Base-by-base conservation (phyloP, 2,888 invertebrate genomes). In the Apotomis turbidana region DNA sequence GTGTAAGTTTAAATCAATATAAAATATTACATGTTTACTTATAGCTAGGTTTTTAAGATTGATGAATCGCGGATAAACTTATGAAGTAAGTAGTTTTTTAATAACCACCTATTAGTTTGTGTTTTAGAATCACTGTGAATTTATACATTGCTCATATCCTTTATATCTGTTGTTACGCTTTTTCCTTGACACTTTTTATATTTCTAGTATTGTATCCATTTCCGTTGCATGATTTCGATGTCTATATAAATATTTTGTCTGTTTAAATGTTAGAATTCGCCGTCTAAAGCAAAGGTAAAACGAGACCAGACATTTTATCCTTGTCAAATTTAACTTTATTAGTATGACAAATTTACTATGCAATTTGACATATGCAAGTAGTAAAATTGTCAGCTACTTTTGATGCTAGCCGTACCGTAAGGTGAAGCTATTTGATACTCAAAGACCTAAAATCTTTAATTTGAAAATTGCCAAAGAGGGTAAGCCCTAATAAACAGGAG, bases 71-170 rank as follows among this genome's bases (percentile, higher is more conserved):
- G 72, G 77, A 73, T 68, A 57, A 71, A 70, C 78, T 77, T 78
- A 77, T 79, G 78, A 79, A 67, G 73, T 76, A 76, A 77, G 74
- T 79, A 78, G 78, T 57, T 64, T 55, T 63, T 67, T 46, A 57
- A 51, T 41, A 49, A 58, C 3, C 60, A 60, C 70, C 57, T 15
- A 27, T 41, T 63, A 70, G 59, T 55, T 27, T 1, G 13, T 60
- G 61, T 68, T 62, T 49, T 62, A 67, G 46, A 46, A 10, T 60
- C 73, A 61, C 49, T 36, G 61, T 41, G 57, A 52, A 57, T 41
- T 49, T 49, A 49, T 49, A 49, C 3, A 10, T 60, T 27, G 15
- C 4, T 55, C 49, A 55, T 67, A 59, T 41, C 27, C 55, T 71
- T 41, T 51, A 13, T 46, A 51, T 63, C 57, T 71, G 44, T 54